phyloP scores from a whole-genome alignment of 2,113 vertebrate genomes.

The Cichladusa arquata region DNA sequence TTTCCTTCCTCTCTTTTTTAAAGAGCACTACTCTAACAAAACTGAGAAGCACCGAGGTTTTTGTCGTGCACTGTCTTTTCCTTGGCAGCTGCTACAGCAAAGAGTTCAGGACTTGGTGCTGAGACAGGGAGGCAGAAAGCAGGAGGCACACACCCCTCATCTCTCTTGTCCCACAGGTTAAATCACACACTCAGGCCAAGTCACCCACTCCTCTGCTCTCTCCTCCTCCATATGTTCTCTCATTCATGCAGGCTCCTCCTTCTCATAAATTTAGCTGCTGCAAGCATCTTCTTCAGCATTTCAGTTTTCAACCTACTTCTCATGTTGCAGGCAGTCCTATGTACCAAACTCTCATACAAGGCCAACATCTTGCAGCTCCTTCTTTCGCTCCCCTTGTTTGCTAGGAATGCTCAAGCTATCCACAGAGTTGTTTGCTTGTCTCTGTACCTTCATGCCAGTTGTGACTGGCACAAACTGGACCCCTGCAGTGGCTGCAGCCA shows the following conservation, averaged over 20 bases:
- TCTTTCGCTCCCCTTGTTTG: not conserved
- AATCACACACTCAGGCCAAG: not conserved
- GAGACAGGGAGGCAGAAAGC: not conserved
- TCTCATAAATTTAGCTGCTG: not conserved
- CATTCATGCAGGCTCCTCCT: not conserved
- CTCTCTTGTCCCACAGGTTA: not conserved
- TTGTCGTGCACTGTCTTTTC: not conserved
- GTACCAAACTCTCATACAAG: not conserved
- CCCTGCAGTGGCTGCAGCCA: not conserved
- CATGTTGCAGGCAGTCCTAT: not conserved
- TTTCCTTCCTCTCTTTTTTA: not conserved
- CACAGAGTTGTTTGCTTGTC: not conserved
- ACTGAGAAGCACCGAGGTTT: not conserved
- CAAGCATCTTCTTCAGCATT: not conserved
- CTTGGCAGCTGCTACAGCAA: accelerated
- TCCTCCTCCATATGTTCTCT: not conserved
- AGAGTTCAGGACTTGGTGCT: accelerated
- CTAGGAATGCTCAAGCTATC: not conserved
- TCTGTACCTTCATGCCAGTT: not conserved
- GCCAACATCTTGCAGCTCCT: not conserved
- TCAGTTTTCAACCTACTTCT: not conserved
- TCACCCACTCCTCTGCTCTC: not conserved
- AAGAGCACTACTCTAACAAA: not conserved
- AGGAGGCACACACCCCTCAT: not conserved
- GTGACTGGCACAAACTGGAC: no score